Conservation (phyloP, 2,113 vertebrate species). For the Syngnathus scovelli region DNA sequence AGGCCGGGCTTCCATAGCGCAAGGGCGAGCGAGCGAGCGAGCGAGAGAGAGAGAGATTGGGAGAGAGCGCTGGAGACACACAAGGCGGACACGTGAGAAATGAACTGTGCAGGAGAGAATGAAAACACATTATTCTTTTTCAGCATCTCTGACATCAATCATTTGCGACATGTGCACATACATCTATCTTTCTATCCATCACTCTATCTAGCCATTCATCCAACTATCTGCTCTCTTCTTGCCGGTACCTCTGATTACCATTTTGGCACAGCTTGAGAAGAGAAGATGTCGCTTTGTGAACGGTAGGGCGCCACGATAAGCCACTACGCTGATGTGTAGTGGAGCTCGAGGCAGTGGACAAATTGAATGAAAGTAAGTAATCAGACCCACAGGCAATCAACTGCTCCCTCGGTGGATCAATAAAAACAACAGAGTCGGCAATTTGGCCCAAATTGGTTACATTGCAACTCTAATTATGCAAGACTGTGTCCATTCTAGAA, state of each 20-base stretch:
- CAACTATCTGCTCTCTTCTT: slow-evolving; percentile 6
- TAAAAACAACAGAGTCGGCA: slow-evolving; percentile 36
- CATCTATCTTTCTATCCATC: background rate
- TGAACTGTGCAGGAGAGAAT: slow-evolving; percentile 17
- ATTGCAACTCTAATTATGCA: slow-evolving; percentile 12
- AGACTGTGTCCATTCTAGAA: slow-evolving; percentile 3
- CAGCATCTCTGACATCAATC: slow-evolving; percentile 4
- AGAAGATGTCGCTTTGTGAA: slow-evolving; percentile 31
- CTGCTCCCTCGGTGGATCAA: slow-evolving; percentile 24
- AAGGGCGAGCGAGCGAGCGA: slow-evolving; percentile 36
- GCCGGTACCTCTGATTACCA: slow-evolving; percentile 37
- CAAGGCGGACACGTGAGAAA: slow-evolving; percentile 46
- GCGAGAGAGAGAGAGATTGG: background rate
- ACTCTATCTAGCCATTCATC: slow-evolving; percentile 6
- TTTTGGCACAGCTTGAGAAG: slow-evolving; percentile 22
- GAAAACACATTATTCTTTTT: slow-evolving; percentile 33
- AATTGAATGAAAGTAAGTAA: slow-evolving; percentile 39
- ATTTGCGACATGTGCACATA: background rate
- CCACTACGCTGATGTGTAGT: slow-evolving; percentile 18
- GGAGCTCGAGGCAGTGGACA: slow-evolving; percentile 29
- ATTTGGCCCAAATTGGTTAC: slow-evolving; percentile 20
- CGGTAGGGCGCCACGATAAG: slow-evolving; percentile 14
- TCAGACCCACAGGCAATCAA: slow-evolving; percentile 40
- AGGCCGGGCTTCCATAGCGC: slow-evolving; percentile 45
- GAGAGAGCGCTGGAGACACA: slow-evolving; percentile 41